Percentiles rank a stretch among this genome's conserved stretches.
These are phyloP conservation scores for Apamea anceps DNA, from an alignment of 2,888 invertebrate genomes.

Conservation along the genomic window DNA sequence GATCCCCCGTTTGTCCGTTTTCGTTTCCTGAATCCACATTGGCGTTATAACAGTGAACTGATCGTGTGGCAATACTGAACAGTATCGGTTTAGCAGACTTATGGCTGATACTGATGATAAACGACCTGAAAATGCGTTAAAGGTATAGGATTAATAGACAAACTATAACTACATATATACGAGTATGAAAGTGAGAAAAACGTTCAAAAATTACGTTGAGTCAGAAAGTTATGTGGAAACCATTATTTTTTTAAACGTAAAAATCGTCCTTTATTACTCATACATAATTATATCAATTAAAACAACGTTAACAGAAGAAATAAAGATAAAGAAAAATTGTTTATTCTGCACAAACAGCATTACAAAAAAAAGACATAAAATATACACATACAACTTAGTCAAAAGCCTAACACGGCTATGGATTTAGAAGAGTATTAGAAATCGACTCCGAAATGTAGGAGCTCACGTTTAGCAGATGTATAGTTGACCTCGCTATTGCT, in stretches of 20 bases:
- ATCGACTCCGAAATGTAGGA: neutral
- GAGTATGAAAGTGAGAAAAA: neutral
- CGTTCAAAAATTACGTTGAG: no score
- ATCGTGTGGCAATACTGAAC: conserved; percentile 94
- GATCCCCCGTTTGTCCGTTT: rapidly evolving
- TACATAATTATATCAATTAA: neutral
- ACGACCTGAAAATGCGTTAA: conserved; percentile 74
- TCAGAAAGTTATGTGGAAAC: no score
- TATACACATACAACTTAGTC: no score
- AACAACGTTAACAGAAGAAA: neutral
- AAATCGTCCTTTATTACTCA: neutral
- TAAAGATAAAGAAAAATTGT: no score
- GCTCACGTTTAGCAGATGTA: neutral
- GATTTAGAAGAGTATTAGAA: neutral
- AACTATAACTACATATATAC: neutral
- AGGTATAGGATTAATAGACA: neutral
- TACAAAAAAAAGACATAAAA: no score
- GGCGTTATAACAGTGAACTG: conserved; percentile 91
- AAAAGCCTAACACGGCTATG: neutral
- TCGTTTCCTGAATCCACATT: conserved; percentile 81
- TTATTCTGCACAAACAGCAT: no score
- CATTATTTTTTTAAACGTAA: neutral
- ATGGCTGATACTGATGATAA: conserved; percentile 91
- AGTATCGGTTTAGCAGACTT: conserved; percentile 94
- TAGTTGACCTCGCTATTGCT: neutral